Conservation (phyloP, 1,140 invertebrate species). For the Uloborus diversus region DNA sequence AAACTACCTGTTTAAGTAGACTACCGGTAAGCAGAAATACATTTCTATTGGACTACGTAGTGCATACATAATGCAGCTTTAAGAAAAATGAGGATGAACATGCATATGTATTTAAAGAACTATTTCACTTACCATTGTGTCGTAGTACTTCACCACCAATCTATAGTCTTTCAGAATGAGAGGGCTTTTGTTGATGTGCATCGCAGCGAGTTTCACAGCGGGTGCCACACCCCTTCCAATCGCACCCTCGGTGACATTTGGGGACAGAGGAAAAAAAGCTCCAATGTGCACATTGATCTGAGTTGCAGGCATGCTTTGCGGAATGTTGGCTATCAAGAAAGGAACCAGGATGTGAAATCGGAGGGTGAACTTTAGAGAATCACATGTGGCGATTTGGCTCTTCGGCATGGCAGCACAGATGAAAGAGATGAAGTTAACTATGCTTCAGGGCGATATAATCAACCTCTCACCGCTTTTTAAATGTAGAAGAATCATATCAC, state of each 20-base stretch:
- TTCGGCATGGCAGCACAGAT: constrained; percentile 26
- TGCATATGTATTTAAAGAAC: not conserved
- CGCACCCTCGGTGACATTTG: constrained; percentile 72
- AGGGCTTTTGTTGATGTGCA: constrained; percentile 90
- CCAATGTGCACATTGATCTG: constrained; percentile 73
- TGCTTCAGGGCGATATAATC: no score
- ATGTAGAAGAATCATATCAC: no score
- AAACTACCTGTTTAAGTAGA: no score
- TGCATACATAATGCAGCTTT: no score
- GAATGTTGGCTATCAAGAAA: not conserved
- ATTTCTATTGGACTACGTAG: no score
- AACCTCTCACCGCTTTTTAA: no score
- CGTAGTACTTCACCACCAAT: constrained; percentile 93
- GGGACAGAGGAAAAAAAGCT: constrained; percentile 88
- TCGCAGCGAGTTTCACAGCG: constrained; percentile 88
- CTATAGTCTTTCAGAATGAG: constrained; percentile 84
- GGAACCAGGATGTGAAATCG: constrained; percentile 1
- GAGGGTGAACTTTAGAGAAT: not conserved
- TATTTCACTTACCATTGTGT: constrained; percentile 80
- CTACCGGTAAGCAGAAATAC: no score
- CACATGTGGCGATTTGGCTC: not conserved
- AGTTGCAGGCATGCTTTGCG: not conserved
- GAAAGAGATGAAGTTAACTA: no score
- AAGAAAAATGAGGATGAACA: no score
- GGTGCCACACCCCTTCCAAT: constrained; percentile 90